Base-by-base conservation (phyloP, 2,888 invertebrate genomes). In the Spisula solida region DNA sequence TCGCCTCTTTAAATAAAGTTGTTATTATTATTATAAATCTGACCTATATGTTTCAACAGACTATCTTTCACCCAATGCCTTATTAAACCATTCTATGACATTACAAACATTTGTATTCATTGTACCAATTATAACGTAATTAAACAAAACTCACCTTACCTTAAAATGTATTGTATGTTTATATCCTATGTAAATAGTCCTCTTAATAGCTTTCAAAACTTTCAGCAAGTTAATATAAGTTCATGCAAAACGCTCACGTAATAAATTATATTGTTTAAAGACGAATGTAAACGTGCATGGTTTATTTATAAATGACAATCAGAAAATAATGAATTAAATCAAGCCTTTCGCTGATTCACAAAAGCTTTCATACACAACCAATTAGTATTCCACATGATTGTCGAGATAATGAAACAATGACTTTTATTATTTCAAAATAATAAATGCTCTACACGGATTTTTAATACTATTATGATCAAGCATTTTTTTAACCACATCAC, bases 291-390 rank as follows among this genome's bases (percentile, higher is more conserved):
- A 66, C 25, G n/a, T 41, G 41, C 41, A 41, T 8, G 56, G 56
- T n/a, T 66, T 66, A 66, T 66, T 66, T 66, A 66, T 25, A 66
- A 10, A 66, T 25, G 1, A 66, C 60, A 25, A 66, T 25, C 25
- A 66, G 2, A 66, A 56, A 1, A 48, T 70, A 83, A 83, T 75
- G 75, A 84, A 84, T 48, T 75, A 51, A 75, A 78, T 84, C 84
- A 84, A 84, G 84, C 84, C 48, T 84, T 31, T 16, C 29, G 51
- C 70, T 84, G 75, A 84, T 47, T 84, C 84, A 84, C 51, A 84
- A 78, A 41, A 29, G 48, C 78, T 84, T 84, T 84, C 51, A 75
- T n/a, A n/a, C 29, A 84, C 84, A 84, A 84, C n/a, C 60, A 66
- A 66, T 66, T 25, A 25, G 25, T 25, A n/a, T 12, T 25, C n/a